A percentile compares a stretch with the other conserved stretches of the same genome.
phyloP scores from a whole-genome alignment of 2,888 invertebrate species.

The Nemotelus pantherinus region DNA sequence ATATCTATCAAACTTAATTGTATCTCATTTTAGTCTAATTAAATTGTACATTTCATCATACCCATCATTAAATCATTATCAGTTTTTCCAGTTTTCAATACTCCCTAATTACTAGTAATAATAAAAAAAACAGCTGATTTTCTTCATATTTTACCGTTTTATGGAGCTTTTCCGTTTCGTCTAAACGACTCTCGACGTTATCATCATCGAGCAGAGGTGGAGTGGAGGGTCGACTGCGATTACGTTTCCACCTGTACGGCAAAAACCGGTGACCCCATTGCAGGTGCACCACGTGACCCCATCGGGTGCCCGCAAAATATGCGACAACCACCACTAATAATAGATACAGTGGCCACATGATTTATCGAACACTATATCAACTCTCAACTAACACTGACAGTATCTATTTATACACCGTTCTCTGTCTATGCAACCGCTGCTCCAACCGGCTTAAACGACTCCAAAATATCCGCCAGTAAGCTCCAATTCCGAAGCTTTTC shows the following conservation, averaged over 20 bases:
- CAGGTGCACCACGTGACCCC: slow-evolving; percentile 62
- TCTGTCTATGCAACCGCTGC: neutral
- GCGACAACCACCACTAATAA: slow-evolving; percentile 55
- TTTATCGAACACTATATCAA: neutral
- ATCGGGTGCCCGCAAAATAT: slow-evolving; percentile 59
- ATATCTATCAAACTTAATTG: neutral
- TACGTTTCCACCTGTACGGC: slow-evolving; percentile 51
- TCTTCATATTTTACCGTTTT: slow-evolving; percentile 58
- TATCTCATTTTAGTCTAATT: neutral
- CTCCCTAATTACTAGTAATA: no score
- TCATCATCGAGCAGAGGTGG: slow-evolving; percentile 60
- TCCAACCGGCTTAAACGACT: neutral
- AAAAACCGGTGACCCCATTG: slow-evolving; percentile 59
- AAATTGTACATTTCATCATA: no score
- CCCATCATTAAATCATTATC: no score
- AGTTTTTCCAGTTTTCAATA: no score
- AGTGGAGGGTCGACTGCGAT: slow-evolving; percentile 61
- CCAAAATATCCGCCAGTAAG: neutral
- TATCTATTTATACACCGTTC: neutral
- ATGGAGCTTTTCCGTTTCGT: slow-evolving; percentile 62
- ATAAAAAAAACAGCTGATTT: slow-evolving; percentile 15
- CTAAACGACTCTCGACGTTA: slow-evolving; percentile 61
- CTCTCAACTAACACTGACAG: neutral
- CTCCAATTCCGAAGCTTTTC: slow-evolving; percentile 10
- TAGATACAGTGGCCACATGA: slow-evolving; percentile 57